These are phyloP conservation scores for Coptotermes formosanus DNA, from an alignment of 1,140 invertebrate genomes.

Conservation along the genomic window DNA sequence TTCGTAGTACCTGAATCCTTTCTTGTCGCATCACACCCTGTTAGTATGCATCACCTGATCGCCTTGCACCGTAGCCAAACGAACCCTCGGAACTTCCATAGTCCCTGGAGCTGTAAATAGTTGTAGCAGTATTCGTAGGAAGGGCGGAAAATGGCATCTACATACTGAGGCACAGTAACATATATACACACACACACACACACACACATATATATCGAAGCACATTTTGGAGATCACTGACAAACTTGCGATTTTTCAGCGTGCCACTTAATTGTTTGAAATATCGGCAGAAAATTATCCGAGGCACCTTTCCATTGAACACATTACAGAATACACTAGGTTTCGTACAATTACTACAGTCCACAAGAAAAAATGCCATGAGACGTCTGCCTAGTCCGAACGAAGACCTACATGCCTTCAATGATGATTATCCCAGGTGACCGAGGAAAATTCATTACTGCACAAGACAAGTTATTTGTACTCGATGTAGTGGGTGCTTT, in stretches of 20 bases:
- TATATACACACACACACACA: background rate
- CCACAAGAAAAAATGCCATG: constrained; percentile 18
- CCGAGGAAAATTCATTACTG: background rate
- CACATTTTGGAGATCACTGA: background rate
- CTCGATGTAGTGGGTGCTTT: too few relatives aligned
- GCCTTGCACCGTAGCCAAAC: constrained; percentile 31
- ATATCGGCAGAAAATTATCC: background rate
- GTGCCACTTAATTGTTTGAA: background rate
- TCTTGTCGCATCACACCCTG: constrained; percentile 6
- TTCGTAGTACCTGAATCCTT: constrained; percentile 30
- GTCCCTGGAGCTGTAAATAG: constrained; percentile 35
- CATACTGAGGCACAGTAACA: constrained; percentile 6
- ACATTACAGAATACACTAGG: background rate
- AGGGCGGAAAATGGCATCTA: background rate
- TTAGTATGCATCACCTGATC: constrained; percentile 35
- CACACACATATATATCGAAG: background rate
- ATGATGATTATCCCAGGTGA: background rate
- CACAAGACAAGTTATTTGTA: too few relatives aligned
- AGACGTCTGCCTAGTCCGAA: constrained; percentile 7
- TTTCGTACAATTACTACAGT: background rate
- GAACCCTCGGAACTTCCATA: constrained; percentile 34
- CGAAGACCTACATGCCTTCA: constrained; percentile 4
- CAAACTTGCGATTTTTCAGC: background rate
- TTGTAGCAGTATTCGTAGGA: constrained; percentile 22
- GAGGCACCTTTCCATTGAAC: background rate